Evolutionary conservation across 2,797 vertebrate species (phyloP), one percentile per base, ranked within the genome.

Genomic region (Anolis apletophallus): DNA sequence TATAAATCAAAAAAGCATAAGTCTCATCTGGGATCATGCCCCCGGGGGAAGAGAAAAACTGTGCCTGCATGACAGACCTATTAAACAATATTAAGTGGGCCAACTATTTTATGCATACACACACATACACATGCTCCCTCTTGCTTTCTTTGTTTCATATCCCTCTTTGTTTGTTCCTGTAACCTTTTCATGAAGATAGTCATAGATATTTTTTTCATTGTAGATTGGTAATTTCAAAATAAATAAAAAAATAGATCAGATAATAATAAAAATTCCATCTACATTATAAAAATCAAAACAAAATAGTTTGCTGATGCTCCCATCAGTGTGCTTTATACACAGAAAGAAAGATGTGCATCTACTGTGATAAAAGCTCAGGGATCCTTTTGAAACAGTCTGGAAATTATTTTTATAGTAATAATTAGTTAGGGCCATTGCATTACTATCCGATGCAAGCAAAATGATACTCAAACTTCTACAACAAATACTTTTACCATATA

Each of bases 1-100:
- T 85, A 54, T 90, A 87, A 95, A 94, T 92, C 85, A 93, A 89
- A 93, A 69, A 77, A 29, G 0, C 76, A 57, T 55, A 86, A 90
- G 71, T 85, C 74, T 88, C 77, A 72, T 85, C 71, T 77, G 77
- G 64, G 73, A 88, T 77, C 71, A 36, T 88, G 32, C 0, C 23
- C 85, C 85, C 88, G 82, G 78, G 84, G 89, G 77, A 55, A 34
- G 78, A 90, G 64, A 68, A 87, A 21, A 23, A 85, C 88, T 91
- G 64, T 89, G 85, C 85, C 90, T 88, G 46, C 88, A 3, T 23
- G 52, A 64, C 89, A 91, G 78, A 61, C 83, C 90, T 93, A 84
- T 87, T 83, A 90, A 90, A 87, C 69, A 83, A 84, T 81, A 74
- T 81, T 64, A 80, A 85, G 50, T 79, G 54, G 57, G 79, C 68